Evolutionary conservation across 1,140 invertebrate species (phyloP), one percentile per base, ranked within the genome.

Genomic region (Zaprionus kolodkinae): DNA sequence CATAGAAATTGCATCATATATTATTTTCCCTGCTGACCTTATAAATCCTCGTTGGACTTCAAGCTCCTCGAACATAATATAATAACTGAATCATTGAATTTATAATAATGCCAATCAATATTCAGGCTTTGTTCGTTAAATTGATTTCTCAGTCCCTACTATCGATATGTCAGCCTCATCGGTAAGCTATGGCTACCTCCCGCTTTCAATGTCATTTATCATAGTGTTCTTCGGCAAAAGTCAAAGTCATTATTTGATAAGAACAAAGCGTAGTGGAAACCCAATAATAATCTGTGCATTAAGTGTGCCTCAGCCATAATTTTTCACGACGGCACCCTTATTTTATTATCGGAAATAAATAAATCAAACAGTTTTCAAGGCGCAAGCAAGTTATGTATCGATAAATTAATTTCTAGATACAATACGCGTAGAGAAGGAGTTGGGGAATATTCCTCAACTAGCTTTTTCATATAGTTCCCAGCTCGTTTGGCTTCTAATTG

Each of bases 281-380:
- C 45, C 17, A 5, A 40, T 50, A 12, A 25, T 72, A 72, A 72
- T 59, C 55, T 21, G 33, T n/a, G 38, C 7, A 35, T 48, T 59
- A 40, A 52, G 40, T 52, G 38, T 40, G 38, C 48, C 43, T 15
- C 52, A 72, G 35, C 27, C 62, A 40, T 25, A 15, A 45, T 45
- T 45, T 45, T 15, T 15, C 7, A 35, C 10, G 33, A 6, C 7
- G 33, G 33, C 6, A 3, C 33, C 40, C 73, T 27, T 81, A 70
- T 71, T 75, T 75, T 50, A 67, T 82, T 74, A 60, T 75, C 43
- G 36, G 25, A 11, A 68, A 62, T 9, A 38, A 35, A 71, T 64
- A 71, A 67, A 62, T 78, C 72, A 70, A 55, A 69, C 52, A 27
- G 38, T 50, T 55, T 65, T 17, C 43, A 43, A 54, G 35, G 17